Base-by-base conservation (phyloP, 2,797 vertebrate genomes). In the Tympanoctomys barrerae region DNA sequence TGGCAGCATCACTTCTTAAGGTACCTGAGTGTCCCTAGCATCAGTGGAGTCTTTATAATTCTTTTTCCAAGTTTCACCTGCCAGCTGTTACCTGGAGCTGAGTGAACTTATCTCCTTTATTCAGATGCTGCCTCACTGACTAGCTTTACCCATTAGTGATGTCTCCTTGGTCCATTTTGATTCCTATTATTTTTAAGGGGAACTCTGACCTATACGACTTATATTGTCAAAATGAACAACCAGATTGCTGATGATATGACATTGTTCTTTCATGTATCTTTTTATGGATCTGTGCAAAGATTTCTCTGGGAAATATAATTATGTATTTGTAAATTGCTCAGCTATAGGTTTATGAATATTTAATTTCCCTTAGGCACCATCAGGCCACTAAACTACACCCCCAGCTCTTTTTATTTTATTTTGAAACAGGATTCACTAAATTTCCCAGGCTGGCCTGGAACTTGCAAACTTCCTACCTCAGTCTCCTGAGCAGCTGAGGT, bases 291-390 rank as follows among this genome's bases (percentile, higher is more conserved):
- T 57, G 46, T 52, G 28, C 19, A 71, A 59, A 26, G 19, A 66
- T 95, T 94, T 96, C 89, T 89, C 81, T 82, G 42, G 82, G 62
- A 90, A 95, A 59, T 80, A 66, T 31, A 83, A 12, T 12, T n/a
- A 68, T 33, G 13, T 68, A 71, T 57, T 39, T 90, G 31, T 91
- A 18, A 39, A 86, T 8, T 84, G 26, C 18, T 33, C 21, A 64
- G 24, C 73, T n/a, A 42, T 24, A 81, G 19, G 16, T 89, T 24
- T 86, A 0, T 71, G 28, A n/a, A 24, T 49, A 39, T 62, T 87
- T 97, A 62, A 83, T 91, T 94, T 92, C 54, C 62, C 68, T 93
- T 78, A 84, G 64, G 42, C 18, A 49, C 8, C 61, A 52, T 87
- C 71, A 83, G 61, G 66, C 39, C 71, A 78, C 46, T 78, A 52